Base-by-base conservation (phyloP, 2,888 invertebrate genomes). In the Calephelis perditalis region DNA sequence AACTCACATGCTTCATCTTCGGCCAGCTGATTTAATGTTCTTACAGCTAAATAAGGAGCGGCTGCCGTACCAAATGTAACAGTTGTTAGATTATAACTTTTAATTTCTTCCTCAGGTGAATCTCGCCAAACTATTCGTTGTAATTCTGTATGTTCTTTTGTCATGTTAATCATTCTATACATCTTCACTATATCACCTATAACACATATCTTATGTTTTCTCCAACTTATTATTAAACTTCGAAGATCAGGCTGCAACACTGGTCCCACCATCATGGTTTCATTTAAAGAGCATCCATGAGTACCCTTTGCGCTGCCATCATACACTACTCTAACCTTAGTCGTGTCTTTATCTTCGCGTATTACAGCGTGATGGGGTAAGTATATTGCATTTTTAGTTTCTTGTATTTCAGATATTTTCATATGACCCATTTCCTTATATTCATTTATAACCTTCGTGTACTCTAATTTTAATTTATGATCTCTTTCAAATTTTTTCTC, bases 11-110 rank as follows among this genome's bases (percentile, higher is more conserved):
- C 61, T 61, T 73, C 73, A 59, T 74, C 72, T 4, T 59, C n/a
- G 0, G 73, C 71, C 0, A 74, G 2, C 60, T 71, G 71, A 2
- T 73, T 67, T 1, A 75, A 49, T 0, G 70, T 62, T 43, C 61
- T 63, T 1, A 75, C 70, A 3, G 73, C 73, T 0, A 75, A 49
- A n/a, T 67, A 73, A 1, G 73, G 73, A 8, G 73, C 72, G 11
- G 67, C 45, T 46, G 60, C 63, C 5, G 63, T 66, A 7, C 67
- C 66, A 12, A 62, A 65, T 0, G 65, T 63, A 0, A 64, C 63
- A 1, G 64, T 71, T 3, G 12, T 5, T 11, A 61, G 11, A 55
- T 58, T 58, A 44, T 61, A 61, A 8, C 10, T 12, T 15, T 60
- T 40, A 7, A 58, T 6, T 35, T 35, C 15, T 15, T 64, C 62